Conservation (phyloP, 2,888 invertebrate species). For the Hymenopus coronatus region DNA sequence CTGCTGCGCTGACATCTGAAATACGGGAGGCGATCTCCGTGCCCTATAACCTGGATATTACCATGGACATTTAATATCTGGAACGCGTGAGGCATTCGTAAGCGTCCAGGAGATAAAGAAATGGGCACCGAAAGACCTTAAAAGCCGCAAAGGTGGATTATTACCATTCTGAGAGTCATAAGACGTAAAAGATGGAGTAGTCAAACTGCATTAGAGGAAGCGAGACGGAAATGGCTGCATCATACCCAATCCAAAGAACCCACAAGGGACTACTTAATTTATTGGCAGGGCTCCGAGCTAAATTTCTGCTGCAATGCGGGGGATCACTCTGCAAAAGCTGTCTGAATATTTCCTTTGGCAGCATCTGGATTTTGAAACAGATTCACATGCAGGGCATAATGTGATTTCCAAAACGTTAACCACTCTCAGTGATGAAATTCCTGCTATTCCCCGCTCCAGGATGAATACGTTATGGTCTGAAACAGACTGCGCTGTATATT, state of each 20-base stretch:
- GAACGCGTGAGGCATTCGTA: neutral
- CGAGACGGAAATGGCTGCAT: no score
- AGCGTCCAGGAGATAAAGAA: neutral
- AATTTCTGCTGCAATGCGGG: neutral
- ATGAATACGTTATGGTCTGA: no score
- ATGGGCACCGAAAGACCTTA: neutral
- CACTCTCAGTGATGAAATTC: no score
- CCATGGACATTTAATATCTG: neutral
- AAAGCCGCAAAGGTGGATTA: neutral
- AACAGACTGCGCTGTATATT: no score
- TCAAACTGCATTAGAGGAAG: neutral
- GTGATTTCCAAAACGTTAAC: neutral
- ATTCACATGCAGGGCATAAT: neutral
- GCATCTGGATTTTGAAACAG: neutral
- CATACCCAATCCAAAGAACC: no score
- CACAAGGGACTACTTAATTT: neutral
- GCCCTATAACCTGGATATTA: neutral
- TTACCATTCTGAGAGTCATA: neutral
- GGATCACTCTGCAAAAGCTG: neutral
- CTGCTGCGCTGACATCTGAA: neutral
- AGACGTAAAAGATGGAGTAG: neutral
- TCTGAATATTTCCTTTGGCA: neutral
- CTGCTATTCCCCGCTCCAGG: no score
- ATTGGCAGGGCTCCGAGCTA: neutral
- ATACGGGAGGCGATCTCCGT: neutral